Conservation (phyloP, 2,888 invertebrate genomes). For the Formica aserva region DNA sequence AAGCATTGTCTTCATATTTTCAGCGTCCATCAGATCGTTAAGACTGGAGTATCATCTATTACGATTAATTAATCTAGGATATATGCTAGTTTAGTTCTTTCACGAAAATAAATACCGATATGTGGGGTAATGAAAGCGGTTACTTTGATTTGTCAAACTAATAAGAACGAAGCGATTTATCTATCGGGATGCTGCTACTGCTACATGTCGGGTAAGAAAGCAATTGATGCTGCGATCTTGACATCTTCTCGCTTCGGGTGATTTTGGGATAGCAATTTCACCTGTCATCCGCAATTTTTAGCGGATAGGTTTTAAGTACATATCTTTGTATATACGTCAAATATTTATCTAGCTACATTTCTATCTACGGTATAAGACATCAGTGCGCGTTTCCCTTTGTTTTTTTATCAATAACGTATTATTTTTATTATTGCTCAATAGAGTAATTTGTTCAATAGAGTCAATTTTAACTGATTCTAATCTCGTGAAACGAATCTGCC, state of each 20-base stretch:
- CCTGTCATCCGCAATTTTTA: conserved; percentile 11
- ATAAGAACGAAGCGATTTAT: background rate
- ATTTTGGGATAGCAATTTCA: conserved; percentile 7
- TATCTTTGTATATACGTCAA: background rate
- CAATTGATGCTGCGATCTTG: background rate
- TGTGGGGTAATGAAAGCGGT: conserved; percentile 1
- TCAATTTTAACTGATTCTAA: conserved; percentile 7
- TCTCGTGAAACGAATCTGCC: conserved; percentile 11
- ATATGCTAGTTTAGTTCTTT: background rate
- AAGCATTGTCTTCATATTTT: conserved; percentile 34
- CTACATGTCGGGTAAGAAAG: conserved; percentile 1
- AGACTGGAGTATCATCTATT: background rate
- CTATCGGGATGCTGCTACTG: background rate
- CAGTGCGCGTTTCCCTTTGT: background rate
- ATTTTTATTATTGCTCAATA: background rate
- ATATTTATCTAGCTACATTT: background rate
- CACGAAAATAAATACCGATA: background rate
- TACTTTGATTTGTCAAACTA: conserved; percentile 13
- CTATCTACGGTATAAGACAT: background rate
- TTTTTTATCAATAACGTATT: background rate
- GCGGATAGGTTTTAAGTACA: background rate
- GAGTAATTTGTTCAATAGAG: background rate
- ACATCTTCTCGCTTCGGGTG: background rate
- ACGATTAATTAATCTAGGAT: background rate
- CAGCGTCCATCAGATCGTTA: conserved; percentile 11